phyloP scores from a whole-genome alignment of 2,797 vertebrate species.

The Oreonectes daqikongensis region DNA sequence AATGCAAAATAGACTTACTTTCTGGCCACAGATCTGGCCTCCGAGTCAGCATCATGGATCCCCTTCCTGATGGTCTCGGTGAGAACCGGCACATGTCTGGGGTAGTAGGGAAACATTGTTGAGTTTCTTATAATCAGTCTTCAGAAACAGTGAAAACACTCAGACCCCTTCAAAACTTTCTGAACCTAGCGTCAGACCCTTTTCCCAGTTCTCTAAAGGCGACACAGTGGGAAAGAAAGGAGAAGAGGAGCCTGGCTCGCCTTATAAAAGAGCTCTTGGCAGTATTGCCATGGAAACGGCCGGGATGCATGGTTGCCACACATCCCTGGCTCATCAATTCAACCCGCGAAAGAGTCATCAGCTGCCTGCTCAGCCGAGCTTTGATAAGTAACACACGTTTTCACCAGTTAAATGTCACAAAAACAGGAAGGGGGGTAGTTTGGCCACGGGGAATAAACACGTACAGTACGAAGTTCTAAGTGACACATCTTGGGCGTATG shows the following conservation, averaged over 20 bases:
- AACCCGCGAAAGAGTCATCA: constrained; percentile 66
- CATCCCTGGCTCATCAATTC: constrained; percentile 68
- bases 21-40: constrained; percentile 94
- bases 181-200: constrained; percentile 35
- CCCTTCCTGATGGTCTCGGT: constrained; percentile 98
- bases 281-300: constrained; percentile 67
- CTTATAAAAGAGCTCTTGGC: constrained; percentile 68
- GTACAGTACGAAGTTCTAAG: background rate
- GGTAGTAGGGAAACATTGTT: constrained; percentile 71
- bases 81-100: constrained; percentile 93
- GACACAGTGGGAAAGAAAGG: constrained; percentile 54
- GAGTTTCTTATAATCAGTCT: constrained; percentile 8
- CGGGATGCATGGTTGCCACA: constrained; percentile 56
- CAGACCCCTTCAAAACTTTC: constrained; percentile 41
- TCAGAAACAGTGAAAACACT: constrained; percentile 18
- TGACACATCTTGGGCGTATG: background rate
- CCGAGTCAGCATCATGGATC: constrained; percentile 95
- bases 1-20: constrained; percentile 84
- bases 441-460: background rate
- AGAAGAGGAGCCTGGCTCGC: constrained; percentile 56
- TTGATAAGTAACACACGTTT: constrained; percentile 49
- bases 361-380: constrained; percentile 57
- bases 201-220: constrained; percentile 55
- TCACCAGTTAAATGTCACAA: constrained; percentile 63
- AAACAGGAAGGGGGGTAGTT: constrained; percentile 29